Evolutionary conservation across 1,140 invertebrate genomes (phyloP), one percentile per base, ranked within the genome.

Genomic region (Neelides sp.): DNA sequence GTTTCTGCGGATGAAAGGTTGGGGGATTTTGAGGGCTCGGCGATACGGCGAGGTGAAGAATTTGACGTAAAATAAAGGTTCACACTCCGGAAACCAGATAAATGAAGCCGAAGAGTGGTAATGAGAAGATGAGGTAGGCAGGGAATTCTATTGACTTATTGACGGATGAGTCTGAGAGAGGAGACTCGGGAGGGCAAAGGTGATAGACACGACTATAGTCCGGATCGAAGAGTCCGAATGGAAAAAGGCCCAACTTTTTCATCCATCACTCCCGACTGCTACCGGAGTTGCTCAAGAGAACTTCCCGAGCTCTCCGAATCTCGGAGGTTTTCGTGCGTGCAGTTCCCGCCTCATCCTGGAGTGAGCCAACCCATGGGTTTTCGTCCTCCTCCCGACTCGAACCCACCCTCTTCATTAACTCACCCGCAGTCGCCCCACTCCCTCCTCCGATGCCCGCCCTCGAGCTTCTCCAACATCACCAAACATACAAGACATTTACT

Each of bases 161-260:
- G 19, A 39, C 7, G 7, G 19, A n/a, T 7, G 8, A 35, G 20
- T 8, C 34, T 39, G 47, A 34, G 47, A 35, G 47, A 32, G n/a
- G n/a, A n/a, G n/a, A n/a, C n/a, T n/a, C n/a, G n/a, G n/a, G 47
- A 48, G 47, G 39, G 40, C 37, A 50, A 50, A 50, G 40, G 39
- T 50, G 48, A 49, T 49, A 49, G 47, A 49, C 47, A 50, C 48
- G 48, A 43, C 48, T 50, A 50, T 50, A 50, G 48, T 37, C 22
- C 26, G 8, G 23, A 22, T 10, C 30, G 8, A 10, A 48, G 32
- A 20, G 8, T 48, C 4, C 23, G 24, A 20, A 46, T 28, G 43
- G 10, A 32, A 32, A 46, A 46, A 46, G 10, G n/a, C n/a, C 7
- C 10, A 19, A 32, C 15, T 46, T 46, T 46, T 46, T 46, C 28